These are phyloP conservation scores for Acanthisitta chloris DNA, from an alignment of 2,113 vertebrate genomes.

Conservation along the genomic window DNA sequence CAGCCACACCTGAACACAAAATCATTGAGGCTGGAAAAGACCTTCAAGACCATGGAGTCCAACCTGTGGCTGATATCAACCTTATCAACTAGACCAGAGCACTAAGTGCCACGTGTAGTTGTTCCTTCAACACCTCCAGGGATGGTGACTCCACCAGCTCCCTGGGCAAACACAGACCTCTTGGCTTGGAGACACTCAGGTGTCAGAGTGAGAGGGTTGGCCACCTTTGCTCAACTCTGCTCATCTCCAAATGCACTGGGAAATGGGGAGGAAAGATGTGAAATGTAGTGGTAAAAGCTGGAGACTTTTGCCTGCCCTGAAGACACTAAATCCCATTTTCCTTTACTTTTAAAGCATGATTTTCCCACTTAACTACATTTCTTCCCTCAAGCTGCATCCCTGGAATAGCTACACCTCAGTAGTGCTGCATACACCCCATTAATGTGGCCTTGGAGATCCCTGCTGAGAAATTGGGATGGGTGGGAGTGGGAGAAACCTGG, in stretches of 20 bases:
- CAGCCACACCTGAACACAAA: background rate
- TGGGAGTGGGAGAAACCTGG: background rate
- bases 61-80: background rate
- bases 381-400: background rate
- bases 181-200: background rate
- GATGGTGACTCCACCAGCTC: background rate
- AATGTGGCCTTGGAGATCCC: accelerated
- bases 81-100: background rate
- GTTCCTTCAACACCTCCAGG: background rate
- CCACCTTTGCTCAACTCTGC: background rate
- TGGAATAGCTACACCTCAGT: accelerated
- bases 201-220: background rate
- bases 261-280: background rate
- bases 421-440: accelerated
- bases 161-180: background rate
- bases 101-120: background rate
- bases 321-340: background rate
- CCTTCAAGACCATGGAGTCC: background rate
- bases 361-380: background rate
- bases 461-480: background rate
- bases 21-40: background rate
- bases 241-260: background rate
- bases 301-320: background rate
- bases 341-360: background rate
- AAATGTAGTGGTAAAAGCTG: background rate